Evolutionary conservation across 1,140 invertebrate genomes (phyloP).

Genomic region (Linepithema humile): DNA sequence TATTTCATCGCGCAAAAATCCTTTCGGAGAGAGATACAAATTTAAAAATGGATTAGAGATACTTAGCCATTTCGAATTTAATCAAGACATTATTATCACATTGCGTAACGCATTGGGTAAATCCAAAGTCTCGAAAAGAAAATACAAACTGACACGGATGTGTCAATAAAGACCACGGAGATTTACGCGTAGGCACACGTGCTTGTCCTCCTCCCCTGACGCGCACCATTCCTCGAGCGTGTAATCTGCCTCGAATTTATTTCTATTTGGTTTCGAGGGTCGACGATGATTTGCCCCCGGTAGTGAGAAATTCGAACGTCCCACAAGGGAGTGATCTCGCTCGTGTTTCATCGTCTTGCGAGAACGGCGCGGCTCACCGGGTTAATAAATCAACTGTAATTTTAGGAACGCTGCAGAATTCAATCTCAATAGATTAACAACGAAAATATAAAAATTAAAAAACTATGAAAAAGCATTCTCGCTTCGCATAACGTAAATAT

Average conservation of each 20-base stretch:
- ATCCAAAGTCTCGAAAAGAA: slow-evolving; percentile 6
- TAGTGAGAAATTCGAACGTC: slow-evolving; percentile 43
- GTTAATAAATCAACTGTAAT: not conserved
- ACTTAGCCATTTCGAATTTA: not conserved
- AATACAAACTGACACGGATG: slow-evolving; percentile 27
- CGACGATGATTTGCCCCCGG: slow-evolving; percentile 55
- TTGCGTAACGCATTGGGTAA: not conserved
- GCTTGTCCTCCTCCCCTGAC: slow-evolving; percentile 14
- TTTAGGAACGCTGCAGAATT: not conserved
- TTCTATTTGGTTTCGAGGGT: slow-evolving; percentile 77
- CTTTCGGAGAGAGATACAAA: not conserved
- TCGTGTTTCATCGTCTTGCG: slow-evolving; percentile 41
- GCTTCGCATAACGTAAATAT: not conserved
- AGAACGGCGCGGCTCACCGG: not conserved
- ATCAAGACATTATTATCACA: not conserved
- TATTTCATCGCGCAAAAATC: not conserved
- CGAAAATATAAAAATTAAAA: not conserved
- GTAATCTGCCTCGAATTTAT: slow-evolving; percentile 71
- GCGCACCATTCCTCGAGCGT: slow-evolving; percentile 26
- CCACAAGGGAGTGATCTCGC: slow-evolving; percentile 63
- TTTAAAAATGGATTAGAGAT: not conserved
- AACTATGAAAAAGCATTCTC: not conserved
- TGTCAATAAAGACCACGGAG: slow-evolving; percentile 46
- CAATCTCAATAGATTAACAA: not conserved
- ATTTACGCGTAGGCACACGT: slow-evolving; percentile 46